These are phyloP conservation scores for Charanyca ferruginea DNA, from an alignment of 2,888 invertebrate species.

Conservation along the genomic window DNA sequence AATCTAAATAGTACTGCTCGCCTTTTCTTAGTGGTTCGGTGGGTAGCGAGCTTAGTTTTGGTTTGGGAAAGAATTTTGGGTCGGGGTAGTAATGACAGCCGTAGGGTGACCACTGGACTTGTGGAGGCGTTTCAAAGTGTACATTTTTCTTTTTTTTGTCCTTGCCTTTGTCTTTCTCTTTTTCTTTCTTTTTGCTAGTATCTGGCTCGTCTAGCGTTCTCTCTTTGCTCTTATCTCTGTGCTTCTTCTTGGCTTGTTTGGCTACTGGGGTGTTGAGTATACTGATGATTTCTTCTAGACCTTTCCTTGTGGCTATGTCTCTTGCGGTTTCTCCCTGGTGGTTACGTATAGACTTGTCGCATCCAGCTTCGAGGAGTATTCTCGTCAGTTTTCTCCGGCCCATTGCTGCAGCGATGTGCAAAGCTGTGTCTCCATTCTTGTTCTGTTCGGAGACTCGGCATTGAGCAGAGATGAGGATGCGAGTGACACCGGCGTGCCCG, in stretches of 20 bases:
- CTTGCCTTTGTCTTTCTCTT: slow-evolving; percentile 83
- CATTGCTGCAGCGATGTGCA: slow-evolving; percentile 98
- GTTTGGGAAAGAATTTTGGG: slow-evolving; percentile 95
- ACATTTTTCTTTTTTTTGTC: slow-evolving; percentile 89
- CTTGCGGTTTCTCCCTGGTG: slow-evolving; percentile 97
- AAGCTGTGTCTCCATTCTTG: slow-evolving; percentile 98
- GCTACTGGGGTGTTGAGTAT: slow-evolving; percentile 92
- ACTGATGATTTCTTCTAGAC: slow-evolving; percentile 95
- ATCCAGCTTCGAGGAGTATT: slow-evolving; percentile 96
- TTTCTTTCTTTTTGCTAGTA: slow-evolving; percentile 83
- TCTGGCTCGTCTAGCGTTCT: slow-evolving; percentile 90
- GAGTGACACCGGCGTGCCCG: slow-evolving; percentile 98
- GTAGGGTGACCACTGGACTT: slow-evolving; percentile 96
- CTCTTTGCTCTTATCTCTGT: slow-evolving; percentile 88
- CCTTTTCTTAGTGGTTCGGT: slow-evolving; percentile 96
- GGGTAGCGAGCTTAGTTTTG: slow-evolving; percentile 96
- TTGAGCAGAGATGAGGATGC: slow-evolving; percentile 97
- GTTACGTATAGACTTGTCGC: slow-evolving; percentile 93
- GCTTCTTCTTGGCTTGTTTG: slow-evolving; percentile 85
- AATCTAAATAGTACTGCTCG: slow-evolving; percentile 98
- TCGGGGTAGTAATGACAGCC: slow-evolving; percentile 98
- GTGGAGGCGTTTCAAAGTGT: slow-evolving; percentile 88
- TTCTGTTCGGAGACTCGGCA: slow-evolving; percentile 97
- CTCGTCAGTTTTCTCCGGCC: slow-evolving; percentile 97
- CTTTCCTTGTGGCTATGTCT: slow-evolving; percentile 97